Evolutionary conservation across 2,797 vertebrate species (phyloP).

Genomic region (Nothura maculosa): DNA sequence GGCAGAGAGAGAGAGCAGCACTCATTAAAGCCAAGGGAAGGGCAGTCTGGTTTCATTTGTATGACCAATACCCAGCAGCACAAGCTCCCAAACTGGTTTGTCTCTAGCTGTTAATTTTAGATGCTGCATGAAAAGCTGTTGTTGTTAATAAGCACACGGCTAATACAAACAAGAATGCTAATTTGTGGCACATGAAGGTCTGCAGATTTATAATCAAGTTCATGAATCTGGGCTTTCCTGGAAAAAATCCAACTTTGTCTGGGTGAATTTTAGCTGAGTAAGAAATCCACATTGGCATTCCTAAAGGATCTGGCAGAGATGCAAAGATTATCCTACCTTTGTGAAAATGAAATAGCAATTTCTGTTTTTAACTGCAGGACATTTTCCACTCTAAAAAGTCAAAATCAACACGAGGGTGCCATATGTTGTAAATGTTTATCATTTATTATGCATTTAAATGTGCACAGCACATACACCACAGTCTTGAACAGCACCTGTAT

Average conservation of each 20-base stretch:
- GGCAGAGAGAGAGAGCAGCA: fast-evolving
- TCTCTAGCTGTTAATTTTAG: not conserved
- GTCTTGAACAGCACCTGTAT: slow-evolving; percentile 88
- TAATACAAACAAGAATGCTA: not conserved
- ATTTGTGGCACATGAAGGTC: slow-evolving; percentile 19
- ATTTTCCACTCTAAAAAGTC: not conserved
- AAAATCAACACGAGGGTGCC: not conserved
- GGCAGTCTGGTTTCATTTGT: not conserved
- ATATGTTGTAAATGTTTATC: slow-evolving; percentile 47
- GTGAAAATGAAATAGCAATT: not conserved
- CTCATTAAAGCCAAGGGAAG: not conserved
- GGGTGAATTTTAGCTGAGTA: slow-evolving; percentile 68
- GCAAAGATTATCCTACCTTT: not conserved
- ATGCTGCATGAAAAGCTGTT: not conserved
- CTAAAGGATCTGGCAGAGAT: slow-evolving; percentile 56
- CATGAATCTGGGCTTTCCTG: slow-evolving; percentile 27
- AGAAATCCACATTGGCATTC: slow-evolving; percentile 60
- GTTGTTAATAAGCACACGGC: not conserved
- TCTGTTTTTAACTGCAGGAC: not conserved
- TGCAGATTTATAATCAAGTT: not conserved
- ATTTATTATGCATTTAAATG: slow-evolving; percentile 83
- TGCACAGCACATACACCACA: slow-evolving; percentile 94
- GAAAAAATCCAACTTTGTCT: slow-evolving; percentile 17
- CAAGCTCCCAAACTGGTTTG: not conserved
- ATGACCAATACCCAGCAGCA: fast-evolving